These are phyloP conservation scores for Heliothis peltigera DNA, from an alignment of 2,888 invertebrate genomes.

Conservation along the genomic window DNA sequence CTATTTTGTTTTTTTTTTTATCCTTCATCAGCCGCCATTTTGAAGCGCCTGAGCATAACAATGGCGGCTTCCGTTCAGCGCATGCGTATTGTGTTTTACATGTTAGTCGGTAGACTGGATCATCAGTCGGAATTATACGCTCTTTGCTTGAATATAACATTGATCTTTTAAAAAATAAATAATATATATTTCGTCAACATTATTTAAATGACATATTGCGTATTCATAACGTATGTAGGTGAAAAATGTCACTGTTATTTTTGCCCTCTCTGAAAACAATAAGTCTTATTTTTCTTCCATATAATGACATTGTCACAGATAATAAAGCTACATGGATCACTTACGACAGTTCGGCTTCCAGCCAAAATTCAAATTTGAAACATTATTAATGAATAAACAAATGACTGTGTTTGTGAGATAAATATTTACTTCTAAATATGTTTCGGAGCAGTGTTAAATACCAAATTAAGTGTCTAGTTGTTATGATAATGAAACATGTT, in stretches of 20 bases:
- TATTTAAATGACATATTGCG: background rate
- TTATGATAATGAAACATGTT: slow-evolving; percentile 19
- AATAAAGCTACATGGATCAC: slow-evolving; percentile 27
- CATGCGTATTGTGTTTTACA: slow-evolving; percentile 48
- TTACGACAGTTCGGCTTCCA: slow-evolving; percentile 45
- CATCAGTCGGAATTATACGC: slow-evolving; percentile 25
- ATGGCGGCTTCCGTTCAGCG: slow-evolving; percentile 54
- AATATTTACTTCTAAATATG: background rate
- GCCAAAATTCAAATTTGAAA: slow-evolving; percentile 39
- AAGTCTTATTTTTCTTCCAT: slow-evolving; percentile 24
- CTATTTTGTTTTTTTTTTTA: slow-evolving; percentile 49
- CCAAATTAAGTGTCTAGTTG: slow-evolving; percentile 3
- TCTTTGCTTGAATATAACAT: slow-evolving; percentile 14
- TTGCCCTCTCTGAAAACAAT: slow-evolving; percentile 5
- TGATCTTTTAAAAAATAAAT: slow-evolving; percentile 5
- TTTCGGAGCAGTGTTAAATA: slow-evolving; percentile 15
- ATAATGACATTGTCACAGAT: slow-evolving; percentile 37
- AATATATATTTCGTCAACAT: slow-evolving; percentile 10
- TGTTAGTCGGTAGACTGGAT: slow-evolving; percentile 29
- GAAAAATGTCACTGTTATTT: background rate
- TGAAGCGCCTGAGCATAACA: slow-evolving; percentile 53
- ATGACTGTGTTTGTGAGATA: slow-evolving; percentile 1
- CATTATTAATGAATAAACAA: slow-evolving; percentile 33
- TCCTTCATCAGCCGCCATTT: slow-evolving; percentile 44
- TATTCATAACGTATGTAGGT: background rate